A percentile compares a stretch with the other conserved stretches of the same genome.
Evolutionary conservation across 2,888 invertebrate genomes (phyloP).

Genomic region (Esperia sulphurella): DNA sequence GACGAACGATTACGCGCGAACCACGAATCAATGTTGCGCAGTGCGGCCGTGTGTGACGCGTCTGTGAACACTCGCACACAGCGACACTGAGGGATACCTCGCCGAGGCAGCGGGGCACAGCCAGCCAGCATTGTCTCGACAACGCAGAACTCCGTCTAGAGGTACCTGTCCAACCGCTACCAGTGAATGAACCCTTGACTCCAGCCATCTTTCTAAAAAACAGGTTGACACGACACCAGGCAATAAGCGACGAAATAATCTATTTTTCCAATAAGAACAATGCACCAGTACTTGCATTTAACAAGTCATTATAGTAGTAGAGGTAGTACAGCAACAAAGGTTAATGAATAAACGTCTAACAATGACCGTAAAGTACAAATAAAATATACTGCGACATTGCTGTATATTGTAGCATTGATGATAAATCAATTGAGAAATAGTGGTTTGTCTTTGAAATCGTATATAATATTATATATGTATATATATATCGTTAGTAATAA

Average conservation of each 20-base stretch:
- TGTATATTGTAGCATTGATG: not conserved
- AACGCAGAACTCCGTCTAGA: conserved; percentile 34
- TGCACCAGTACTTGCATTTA: conserved; percentile 8
- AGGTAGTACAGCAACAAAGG: conserved; percentile 17
- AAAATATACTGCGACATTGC: conserved; percentile 1
- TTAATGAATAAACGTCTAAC: conserved; percentile 9
- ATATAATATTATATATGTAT: too few species aligned
- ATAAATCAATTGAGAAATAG: not conserved
- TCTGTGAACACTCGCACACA: conserved; percentile 41
- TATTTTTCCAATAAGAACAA: not conserved
- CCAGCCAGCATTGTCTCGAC: conserved; percentile 42
- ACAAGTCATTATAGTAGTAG: conserved; percentile 11
- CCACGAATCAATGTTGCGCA: conserved; percentile 74
- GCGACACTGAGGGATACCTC: conserved; percentile 23
- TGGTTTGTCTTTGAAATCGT: not conserved
- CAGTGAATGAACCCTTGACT: conserved; percentile 43
- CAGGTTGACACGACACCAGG: not conserved
- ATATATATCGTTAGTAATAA: not conserved
- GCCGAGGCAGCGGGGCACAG: conserved; percentile 21
- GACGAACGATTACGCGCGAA: conserved; percentile 51
- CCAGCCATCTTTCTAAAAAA: not conserved
- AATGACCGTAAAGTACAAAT: conserved; percentile 4
- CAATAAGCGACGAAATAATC: not conserved
- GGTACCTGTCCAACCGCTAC: conserved; percentile 45
- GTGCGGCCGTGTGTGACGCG: conserved; percentile 37